Base-by-base conservation (phyloP, 2,888 invertebrate genomes). In the Chloromyia formosa region DNA sequence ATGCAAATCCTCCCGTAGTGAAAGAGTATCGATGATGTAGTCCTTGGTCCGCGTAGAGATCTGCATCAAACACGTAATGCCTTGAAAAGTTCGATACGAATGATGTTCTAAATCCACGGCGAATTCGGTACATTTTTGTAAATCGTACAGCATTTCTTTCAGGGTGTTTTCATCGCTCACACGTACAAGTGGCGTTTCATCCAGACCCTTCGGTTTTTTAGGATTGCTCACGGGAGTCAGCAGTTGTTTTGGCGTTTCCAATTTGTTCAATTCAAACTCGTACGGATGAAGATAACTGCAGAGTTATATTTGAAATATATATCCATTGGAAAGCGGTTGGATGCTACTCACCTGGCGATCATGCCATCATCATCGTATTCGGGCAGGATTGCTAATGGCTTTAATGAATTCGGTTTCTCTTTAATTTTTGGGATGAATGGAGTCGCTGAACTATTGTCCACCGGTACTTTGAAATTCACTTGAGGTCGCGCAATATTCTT, bases 71-170 rank as follows among this genome's bases (percentile, higher is more conserved):
- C 98, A 99, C 0, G 98, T 96, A 73, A 98, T 91, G 0, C 98
- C 99, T 87, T 94, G 93, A 83, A 94, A 99, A 0, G 93, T 92
- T 75, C 98, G 89, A 82, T 95, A 97, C 0, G 93, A 92, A 84
- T 99, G 97, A 84, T 97, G 96, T 87, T 94, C 94, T 68, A 98
- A 87, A 87, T 98, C 98, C 0, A 98, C 90, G 0, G 96, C 96
- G 72, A 98, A 89, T 82, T 93, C 93, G 1, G 86, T 84, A n/a
- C 90, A 89, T 0, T 85, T 85, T 56, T 87, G 86, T 75, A 99
- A 86, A 77, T 92, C 91, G 0, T 88, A 83, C 1, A 94, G 81
- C 58, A 97, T 86, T 1, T 86, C 84, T 61, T 90, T 85, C 1
- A 98, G 82, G 73, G 91, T 88, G 0, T 88, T 87, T 20, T 87